Evolutionary conservation across 2,113 vertebrate species (phyloP).

Genomic region (Dunckerocampus dactyliophorus): DNA sequence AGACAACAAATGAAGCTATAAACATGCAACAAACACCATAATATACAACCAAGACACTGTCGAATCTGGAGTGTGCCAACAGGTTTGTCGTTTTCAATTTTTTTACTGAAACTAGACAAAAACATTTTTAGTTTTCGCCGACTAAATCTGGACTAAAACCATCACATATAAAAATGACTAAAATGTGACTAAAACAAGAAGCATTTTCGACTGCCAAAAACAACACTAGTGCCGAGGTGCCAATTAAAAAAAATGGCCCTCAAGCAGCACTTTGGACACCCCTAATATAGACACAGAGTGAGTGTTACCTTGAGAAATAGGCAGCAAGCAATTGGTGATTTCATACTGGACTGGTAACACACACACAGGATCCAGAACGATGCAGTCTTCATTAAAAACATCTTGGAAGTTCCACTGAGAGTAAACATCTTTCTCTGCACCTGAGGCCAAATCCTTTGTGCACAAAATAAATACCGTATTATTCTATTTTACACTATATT

Average conservation of each 20-base stretch:
- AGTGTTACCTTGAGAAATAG: conserved; percentile 71
- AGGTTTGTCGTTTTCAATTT: too few species aligned
- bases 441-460: conserved; percentile 64
- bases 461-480: background rate
- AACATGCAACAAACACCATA: too few species aligned
- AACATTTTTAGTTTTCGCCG: too few species aligned
- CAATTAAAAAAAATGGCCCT: background rate
- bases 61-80: too few species aligned
- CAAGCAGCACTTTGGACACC: too few species aligned
- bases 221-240: too few species aligned
- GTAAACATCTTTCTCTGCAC: conserved; percentile 78
- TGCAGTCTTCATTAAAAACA: conserved; percentile 90
- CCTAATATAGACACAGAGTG: background rate
- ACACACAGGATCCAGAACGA: conserved; percentile 83
- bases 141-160: too few species aligned
- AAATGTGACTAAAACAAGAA: background rate
- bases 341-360: conserved; percentile 88
- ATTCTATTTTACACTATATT: background rate
- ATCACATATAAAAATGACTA: too few species aligned
- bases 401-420: conserved; percentile 83
- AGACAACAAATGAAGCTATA: too few species aligned
- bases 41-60: too few species aligned
- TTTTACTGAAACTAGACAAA: too few species aligned
- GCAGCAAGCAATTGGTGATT: conserved; percentile 79
- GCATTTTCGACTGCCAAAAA: background rate